Evolutionary conservation across 1,140 invertebrate genomes (phyloP).

Genomic region (Bathynomus jamesi): DNA sequence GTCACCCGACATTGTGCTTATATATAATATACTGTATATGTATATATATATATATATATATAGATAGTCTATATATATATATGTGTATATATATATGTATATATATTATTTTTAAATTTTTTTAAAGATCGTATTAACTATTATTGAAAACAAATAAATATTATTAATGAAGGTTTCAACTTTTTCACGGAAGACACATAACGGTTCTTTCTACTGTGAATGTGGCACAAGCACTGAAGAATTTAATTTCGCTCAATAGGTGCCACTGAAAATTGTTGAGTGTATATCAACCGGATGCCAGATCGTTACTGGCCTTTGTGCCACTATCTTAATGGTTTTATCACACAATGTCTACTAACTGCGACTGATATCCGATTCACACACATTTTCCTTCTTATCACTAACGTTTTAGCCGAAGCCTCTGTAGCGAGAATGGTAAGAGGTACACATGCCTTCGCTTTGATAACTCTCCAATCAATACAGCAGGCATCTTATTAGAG

Average conservation of each 20-base stretch:
- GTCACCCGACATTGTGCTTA: background rate
- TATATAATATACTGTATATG: too few species aligned
- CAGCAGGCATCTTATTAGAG: constrained; percentile 5
- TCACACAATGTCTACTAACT: constrained; percentile 37
- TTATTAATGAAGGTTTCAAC: too few species aligned
- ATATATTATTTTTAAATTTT: too few species aligned
- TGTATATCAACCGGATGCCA: background rate
- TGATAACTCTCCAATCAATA: constrained; percentile 35
- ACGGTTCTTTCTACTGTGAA: background rate
- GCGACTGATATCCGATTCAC: constrained; percentile 29
- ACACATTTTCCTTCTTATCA: constrained; percentile 38
- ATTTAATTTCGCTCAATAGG: background rate
- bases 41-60: too few species aligned
- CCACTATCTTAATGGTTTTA: constrained; percentile 38
- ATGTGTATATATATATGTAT: too few species aligned
- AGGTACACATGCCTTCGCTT: constrained; percentile 17
- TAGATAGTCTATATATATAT: too few species aligned
- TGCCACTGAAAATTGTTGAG: background rate
- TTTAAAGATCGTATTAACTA: too few species aligned
- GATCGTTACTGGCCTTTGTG: background rate
- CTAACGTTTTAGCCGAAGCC: constrained; percentile 28
- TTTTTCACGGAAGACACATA: background rate
- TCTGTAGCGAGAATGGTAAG: constrained; percentile 10
- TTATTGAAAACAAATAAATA: too few species aligned
- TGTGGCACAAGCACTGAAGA: background rate